Evolutionary conservation across 1,140 invertebrate genomes (phyloP).

Genomic region (Triops cancriformis): DNA sequence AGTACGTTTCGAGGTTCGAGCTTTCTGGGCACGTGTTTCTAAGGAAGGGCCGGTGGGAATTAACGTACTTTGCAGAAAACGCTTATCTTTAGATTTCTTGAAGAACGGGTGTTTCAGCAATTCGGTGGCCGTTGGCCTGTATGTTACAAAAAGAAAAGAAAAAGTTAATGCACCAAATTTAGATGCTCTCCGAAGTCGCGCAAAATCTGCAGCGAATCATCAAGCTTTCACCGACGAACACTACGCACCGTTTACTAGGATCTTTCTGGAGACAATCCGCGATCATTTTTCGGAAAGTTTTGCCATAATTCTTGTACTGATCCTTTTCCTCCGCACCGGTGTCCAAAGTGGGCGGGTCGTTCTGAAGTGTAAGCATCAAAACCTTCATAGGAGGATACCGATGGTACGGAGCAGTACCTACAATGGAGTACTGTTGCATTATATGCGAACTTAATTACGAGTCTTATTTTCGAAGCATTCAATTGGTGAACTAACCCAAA

Average conservation of each 20-base stretch:
- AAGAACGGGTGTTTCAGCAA: slow-evolving; percentile 97
- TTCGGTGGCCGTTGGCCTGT: slow-evolving; percentile 87
- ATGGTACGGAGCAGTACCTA: slow-evolving; percentile 90
- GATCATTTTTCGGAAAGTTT: slow-evolving; percentile 94
- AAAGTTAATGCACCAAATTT: not conserved
- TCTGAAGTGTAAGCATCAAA: slow-evolving; percentile 93
- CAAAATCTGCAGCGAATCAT: too few relatives aligned
- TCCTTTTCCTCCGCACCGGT: slow-evolving; percentile 93
- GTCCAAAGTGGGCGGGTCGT: slow-evolving; percentile 94
- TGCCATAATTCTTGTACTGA: slow-evolving; percentile 95
- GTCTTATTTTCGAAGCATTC: too few relatives aligned
- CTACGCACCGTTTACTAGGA: slow-evolving; percentile 64
- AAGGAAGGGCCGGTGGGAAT: slow-evolving; percentile 46
- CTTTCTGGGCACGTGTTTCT: slow-evolving; percentile 33
- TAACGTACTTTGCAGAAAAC: slow-evolving; percentile 83
- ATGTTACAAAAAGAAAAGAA: slow-evolving; percentile 20
- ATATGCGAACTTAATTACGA: too few relatives aligned
- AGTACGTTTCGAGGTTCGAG: slow-evolving; percentile 29
- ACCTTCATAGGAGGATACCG: slow-evolving; percentile 99
- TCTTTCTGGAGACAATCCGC: slow-evolving; percentile 91
- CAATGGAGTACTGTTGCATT: too few relatives aligned
- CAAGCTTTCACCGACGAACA: not conserved
- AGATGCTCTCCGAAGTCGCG: too few relatives aligned
- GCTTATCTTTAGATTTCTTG: slow-evolving; percentile 96
- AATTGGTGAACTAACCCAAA: too few relatives aligned